phyloP scores from a whole-genome alignment of 2,888 invertebrate species.

The Slavum lentiscoides region DNA sequence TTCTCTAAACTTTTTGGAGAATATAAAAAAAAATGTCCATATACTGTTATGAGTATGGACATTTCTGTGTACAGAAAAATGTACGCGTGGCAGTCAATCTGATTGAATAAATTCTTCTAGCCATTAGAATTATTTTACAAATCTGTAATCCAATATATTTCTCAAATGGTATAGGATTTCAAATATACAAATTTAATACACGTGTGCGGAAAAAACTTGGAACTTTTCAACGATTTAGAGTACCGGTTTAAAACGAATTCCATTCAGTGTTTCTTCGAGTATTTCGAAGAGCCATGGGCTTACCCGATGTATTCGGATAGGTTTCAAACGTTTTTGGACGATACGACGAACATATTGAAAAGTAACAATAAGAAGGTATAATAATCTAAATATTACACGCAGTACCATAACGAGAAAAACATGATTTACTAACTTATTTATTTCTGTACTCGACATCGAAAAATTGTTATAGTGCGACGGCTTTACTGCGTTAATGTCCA shows the following conservation, averaged over 20 bases:
- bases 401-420: too few species aligned
- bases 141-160: too few species aligned
- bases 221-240: conserved; percentile 70
- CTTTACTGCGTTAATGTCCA: neutral
- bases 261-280: conserved; percentile 70
- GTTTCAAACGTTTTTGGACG: conserved; percentile 59
- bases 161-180: conserved; percentile 61
- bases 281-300: conserved; percentile 71
- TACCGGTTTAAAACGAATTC: conserved; percentile 66
- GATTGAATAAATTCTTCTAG: too few species aligned
- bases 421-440: neutral
- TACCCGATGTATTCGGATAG: conserved; percentile 68
- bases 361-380: neutral
- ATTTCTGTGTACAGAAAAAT: too few species aligned
- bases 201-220: conserved; percentile 75
- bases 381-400: neutral
- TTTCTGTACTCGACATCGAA: neutral
- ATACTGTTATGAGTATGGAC: too few species aligned
- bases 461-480: neutral
- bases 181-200: conserved; percentile 65
- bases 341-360: neutral
- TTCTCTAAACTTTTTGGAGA: too few species aligned
- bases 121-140: too few species aligned
- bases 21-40: too few species aligned
- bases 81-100: too few species aligned